Base-by-base conservation (phyloP, 2,797 vertebrate genomes). In the Eremophila alpestris region DNA sequence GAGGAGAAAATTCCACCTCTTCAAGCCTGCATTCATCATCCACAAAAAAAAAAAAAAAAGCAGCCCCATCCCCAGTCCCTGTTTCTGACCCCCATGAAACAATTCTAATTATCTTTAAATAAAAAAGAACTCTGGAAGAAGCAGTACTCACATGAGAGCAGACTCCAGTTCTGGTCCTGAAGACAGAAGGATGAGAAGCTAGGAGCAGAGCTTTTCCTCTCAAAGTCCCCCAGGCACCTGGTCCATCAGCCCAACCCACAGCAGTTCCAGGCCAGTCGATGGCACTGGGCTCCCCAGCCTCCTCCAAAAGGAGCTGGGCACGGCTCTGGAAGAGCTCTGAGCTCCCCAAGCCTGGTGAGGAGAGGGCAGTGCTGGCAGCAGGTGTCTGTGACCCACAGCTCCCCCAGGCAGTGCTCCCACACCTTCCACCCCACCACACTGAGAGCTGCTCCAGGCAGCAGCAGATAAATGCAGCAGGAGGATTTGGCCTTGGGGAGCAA, bases 41-140 rank as follows among this genome's bases (percentile, higher is more conserved):
- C 43, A 34, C 41, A 30, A 45, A 45, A 38, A 38, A 32, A 43
- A 49, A 41, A n/a, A n/a, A n/a, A n/a, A n/a, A n/a, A n/a, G n/a
- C n/a, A n/a, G 2, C 26, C 5, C 19, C 13, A 13, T 16, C 20
- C 17, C 8, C 15, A 26, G 0, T 11, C 32, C 23, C 13, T 3
- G 0, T 74, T 63, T 51, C 38, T 59, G 17, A 16, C 3, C 2
- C 20, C 11, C 13, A 15, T 9, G 7, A 29, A 67, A 40, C 5
- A 34, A 13, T 4, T 65, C 74, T 9, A 62, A 5, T 51, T 3
- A 23, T 3, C 12, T 43, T 58, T 18, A 71, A 43, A 21, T 29
- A 5, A 3, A 32, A 54, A 21, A 3, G 1, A 36, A 18, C 10
- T 48, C 26, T 51, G 48, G 38, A 71, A 69, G 16, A 9, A 78